Conservation (phyloP, 2,888 invertebrate genomes). For the Byasa hedistus region DNA sequence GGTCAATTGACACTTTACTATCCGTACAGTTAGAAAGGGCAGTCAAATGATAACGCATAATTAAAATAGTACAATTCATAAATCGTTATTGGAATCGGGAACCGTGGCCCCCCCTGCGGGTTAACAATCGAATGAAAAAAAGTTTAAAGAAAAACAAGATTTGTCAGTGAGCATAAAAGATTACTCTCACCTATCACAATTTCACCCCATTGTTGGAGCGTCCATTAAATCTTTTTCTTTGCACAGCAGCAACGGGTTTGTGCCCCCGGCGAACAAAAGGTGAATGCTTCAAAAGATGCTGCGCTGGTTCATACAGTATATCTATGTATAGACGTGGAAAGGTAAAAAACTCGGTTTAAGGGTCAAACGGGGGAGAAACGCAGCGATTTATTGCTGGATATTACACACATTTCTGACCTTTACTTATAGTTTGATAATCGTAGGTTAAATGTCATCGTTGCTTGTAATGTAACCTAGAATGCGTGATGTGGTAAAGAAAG, state of each 20-base stretch:
- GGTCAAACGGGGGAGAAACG: slow-evolving; percentile 43
- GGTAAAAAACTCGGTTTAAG: slow-evolving; percentile 48
- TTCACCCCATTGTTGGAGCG: slow-evolving; percentile 72
- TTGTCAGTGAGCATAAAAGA: slow-evolving; percentile 65
- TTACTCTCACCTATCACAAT: slow-evolving; percentile 79
- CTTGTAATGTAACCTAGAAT: background rate
- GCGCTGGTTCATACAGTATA: slow-evolving; percentile 63
- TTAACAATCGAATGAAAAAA: slow-evolving; percentile 58
- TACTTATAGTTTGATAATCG: background rate
- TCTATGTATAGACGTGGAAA: slow-evolving; percentile 49
- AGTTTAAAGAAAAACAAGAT: slow-evolving; percentile 62
- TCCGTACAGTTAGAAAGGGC: slow-evolving; percentile 21
- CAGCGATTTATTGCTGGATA: slow-evolving; percentile 2
- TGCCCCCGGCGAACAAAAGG: slow-evolving; percentile 64
- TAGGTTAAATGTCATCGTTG: background rate
- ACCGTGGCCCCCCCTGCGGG: slow-evolving; percentile 65
- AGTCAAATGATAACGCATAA: slow-evolving; percentile 29
- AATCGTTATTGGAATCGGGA: slow-evolving; percentile 52
- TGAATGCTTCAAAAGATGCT: slow-evolving; percentile 67
- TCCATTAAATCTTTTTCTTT: slow-evolving; percentile 70
- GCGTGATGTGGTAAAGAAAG: too few relatives aligned
- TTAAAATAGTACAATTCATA: slow-evolving; percentile 59
- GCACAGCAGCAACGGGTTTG: slow-evolving; percentile 67
- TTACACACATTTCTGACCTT: slow-evolving; percentile 12
- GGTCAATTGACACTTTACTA: slow-evolving; percentile 8